Evolutionary conservation across 2,888 invertebrate genomes (phyloP), one percentile per base, ranked within the genome.

Genomic region (Priocnemis perturbator): DNA sequence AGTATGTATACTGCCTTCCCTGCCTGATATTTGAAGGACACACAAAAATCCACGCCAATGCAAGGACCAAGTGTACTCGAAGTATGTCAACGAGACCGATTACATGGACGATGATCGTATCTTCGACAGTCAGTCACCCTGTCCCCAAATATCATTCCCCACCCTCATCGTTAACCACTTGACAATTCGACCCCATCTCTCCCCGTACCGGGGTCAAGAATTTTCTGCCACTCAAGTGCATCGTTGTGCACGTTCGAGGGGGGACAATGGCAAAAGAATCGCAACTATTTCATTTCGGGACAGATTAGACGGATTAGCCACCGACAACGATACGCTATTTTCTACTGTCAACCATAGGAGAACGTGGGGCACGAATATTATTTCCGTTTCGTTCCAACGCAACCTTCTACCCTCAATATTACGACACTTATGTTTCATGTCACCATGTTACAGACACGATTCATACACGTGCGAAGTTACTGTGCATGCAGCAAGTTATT

Each of bases 231-330:
- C 80, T 81, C 79, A 76, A 84, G 81, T 73, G 81, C 74, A 68
- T 64, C 71, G 71, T 21, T 65, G 59, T 57, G 60, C 71, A 64
- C 71, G 56, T 57, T 47, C 48, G 65, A 63, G 59, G 66, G 68
- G 71, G 60, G 57, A 58, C 47, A 20, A 48, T 55, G 61, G 50
- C 60, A 44, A 78, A 85, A 86, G 89, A 89, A 89, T 89, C 77
- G 85, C 88, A 89, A 89, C 84, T 89, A 89, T 89, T 89, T 89
- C 88, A 89, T 89, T 89, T 89, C 79, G 86, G 85, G 81, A 83
- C 83, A 87, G 88, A 89, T 89, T 88, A 88, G 85, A 88, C 85
- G 83, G 87, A 89, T 89, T 88, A 87, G 86, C 80, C 83, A 83
- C 84, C 86, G 73, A 80, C 69, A 69, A 69, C 26, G 20, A 45